These are phyloP conservation scores for Tamandua tetradactyla DNA, from an alignment of 2,797 vertebrate genomes.

Conservation along the genomic window DNA sequence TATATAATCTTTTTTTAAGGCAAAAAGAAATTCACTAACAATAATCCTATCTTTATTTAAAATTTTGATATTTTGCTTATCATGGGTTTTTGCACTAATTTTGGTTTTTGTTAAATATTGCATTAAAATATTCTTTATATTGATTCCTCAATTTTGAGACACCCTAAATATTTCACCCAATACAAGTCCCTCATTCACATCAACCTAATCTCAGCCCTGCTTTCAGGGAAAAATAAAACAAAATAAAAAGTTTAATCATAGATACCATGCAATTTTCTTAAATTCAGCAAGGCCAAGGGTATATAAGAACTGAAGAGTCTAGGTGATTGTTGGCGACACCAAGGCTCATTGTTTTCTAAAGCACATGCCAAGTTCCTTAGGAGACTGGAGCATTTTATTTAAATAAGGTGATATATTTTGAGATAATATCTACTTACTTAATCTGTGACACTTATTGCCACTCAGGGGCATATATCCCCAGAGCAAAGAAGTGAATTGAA, in stretches of 20 bases:
- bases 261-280: neutral
- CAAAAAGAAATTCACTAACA: neutral
- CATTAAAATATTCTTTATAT: slow-evolving; percentile 3
- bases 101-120: neutral
- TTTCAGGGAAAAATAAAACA: slow-evolving; percentile 6
- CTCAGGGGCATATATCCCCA: neutral
- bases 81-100: neutral
- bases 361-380: neutral
- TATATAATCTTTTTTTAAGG: too few species aligned
- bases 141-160: neutral
- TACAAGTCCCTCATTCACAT: neutral
- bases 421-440: neutral
- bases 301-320: neutral
- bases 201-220: neutral
- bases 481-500: neutral
- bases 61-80: neutral
- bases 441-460: neutral
- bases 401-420: neutral
- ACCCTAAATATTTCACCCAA: neutral
- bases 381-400: neutral
- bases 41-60: neutral
- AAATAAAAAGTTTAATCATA: neutral
- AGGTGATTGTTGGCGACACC: neutral
- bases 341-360: neutral
- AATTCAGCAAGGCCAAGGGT: neutral